Evolutionary conservation across 2,888 invertebrate species (phyloP), one percentile per base, ranked within the genome.

Genomic region (Catocala sponsa): DNA sequence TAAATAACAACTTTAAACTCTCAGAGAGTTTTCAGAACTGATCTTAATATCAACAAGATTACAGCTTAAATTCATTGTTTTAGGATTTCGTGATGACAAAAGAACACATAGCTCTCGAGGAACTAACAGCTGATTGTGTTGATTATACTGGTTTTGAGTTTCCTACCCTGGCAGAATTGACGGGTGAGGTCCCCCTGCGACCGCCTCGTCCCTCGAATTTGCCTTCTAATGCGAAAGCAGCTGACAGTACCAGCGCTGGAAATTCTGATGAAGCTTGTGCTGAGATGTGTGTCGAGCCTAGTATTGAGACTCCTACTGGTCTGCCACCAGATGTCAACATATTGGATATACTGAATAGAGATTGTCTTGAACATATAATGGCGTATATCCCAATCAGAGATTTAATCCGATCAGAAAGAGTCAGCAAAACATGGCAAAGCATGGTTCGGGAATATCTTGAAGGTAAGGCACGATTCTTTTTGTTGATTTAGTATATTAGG

Each of bases 391-490:
- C 95, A 12, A 88, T 95, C 42, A 84, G 86, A 63, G 95, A 95
- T 72, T 86, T 95, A 63, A 91, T 96, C 32, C 84, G 90, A 64
- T 93, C 95, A n/a, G 95, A 96, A 79, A 86, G 95, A 81, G 95
- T 95, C 62, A 95, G 95, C 71, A 95, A 95, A 83, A 84, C 90
- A 47, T 96, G 96, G 96, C 92, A 91, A 66, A 85, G 70, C 46
- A 85, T 95, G 77, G 87, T 95, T 25, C 91, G 91, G 61, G 92
- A 95, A 68, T 94, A 95, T 75, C 89, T 95, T 79, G 81, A 89
- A 63, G 83, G 92, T 86, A 82, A 91, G 74, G 35, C 41, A 6
- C 49, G 15, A 2, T 25, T 25, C 11, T 46, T 12, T n/a, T 35
- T 6, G 10, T 15, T 6, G 11, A 5, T 1, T 12, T 5, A n/a